phyloP scores from a whole-genome alignment of 2,888 invertebrate genomes.

The Sipunculus nudus region DNA sequence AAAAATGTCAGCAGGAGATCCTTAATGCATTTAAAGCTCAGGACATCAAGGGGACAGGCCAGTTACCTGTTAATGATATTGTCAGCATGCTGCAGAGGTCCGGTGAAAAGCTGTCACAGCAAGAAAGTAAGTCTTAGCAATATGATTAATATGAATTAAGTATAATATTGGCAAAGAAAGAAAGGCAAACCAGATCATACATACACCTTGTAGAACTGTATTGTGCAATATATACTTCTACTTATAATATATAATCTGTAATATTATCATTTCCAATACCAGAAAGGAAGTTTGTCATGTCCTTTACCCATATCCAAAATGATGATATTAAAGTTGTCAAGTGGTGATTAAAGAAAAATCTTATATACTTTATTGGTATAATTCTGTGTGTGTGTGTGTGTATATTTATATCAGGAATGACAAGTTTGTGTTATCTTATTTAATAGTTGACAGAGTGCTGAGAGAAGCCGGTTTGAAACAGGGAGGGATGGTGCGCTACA shows the following conservation, averaged over 20 bases:
- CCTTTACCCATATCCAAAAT: no score
- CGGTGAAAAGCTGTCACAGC: slow-evolving; percentile 81
- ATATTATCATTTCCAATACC: no score
- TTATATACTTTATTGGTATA: not conserved
- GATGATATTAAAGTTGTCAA: no score
- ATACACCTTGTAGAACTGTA: no score
- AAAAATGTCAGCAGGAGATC: slow-evolving; percentile 84
- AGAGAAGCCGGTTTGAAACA: slow-evolving; percentile 28
- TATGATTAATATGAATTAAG: no score
- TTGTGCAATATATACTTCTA: no score
- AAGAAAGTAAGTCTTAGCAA: slow-evolving; percentile 30
- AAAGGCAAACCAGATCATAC: no score
- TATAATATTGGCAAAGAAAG: no score
- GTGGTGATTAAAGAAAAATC: no score
- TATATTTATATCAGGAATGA: not conserved
- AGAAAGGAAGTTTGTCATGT: no score
- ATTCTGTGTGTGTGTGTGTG: not conserved
- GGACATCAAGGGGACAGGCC: slow-evolving; percentile 69
- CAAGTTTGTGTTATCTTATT: not conserved
- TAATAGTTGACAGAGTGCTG: not conserved
- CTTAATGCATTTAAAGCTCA: slow-evolving; percentile 89
- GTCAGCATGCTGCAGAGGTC: slow-evolving; percentile 87
- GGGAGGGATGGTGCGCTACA: slow-evolving; percentile 25
- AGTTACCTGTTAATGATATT: slow-evolving; percentile 83
- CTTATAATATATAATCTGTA: no score